Evolutionary conservation across 2,797 vertebrate species (phyloP).

Genomic region (Orientallactaga sibirica): DNA sequence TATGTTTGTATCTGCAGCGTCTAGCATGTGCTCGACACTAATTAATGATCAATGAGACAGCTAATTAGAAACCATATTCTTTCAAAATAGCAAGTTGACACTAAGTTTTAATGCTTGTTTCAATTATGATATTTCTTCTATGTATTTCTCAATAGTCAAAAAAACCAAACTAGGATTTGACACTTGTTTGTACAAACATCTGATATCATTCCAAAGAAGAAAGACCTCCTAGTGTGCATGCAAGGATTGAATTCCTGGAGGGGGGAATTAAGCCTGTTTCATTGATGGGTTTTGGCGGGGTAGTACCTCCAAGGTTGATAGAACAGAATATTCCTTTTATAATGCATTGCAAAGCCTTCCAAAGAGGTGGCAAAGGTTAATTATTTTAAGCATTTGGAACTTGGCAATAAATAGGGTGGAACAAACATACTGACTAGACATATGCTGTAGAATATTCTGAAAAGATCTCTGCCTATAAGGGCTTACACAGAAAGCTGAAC

Average conservation of each 20-base stretch:
- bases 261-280: background rate
- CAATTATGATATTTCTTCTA: conserved; percentile 23
- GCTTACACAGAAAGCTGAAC: conserved; percentile 80
- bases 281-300: background rate
- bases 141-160: conserved; percentile 30
- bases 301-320: conserved; percentile 11
- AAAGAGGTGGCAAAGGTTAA: conserved; percentile 73
- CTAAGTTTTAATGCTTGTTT: conserved; percentile 36
- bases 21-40: background rate
- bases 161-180: conserved; percentile 13
- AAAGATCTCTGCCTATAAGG: conserved; percentile 70
- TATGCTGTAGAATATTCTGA: conserved; percentile 74
- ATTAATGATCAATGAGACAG: conserved; percentile 10
- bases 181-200: conserved; percentile 12
- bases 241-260: background rate
- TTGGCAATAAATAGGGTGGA: conserved; percentile 73
- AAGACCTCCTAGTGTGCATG: background rate
- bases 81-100: conserved; percentile 21
- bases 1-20: conserved; percentile 1
- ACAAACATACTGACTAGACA: conserved; percentile 69
- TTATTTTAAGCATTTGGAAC: conserved; percentile 79
- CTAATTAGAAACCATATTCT: conserved; percentile 24
- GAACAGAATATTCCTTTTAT: conserved; percentile 28
- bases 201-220: conserved; percentile 19
- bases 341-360: conserved; percentile 51